A percentile compares a stretch with the other conserved stretches of the same genome.
These are phyloP conservation scores for Ostrea denselamellosa DNA, from an alignment of 1,140 invertebrate species.

Conservation along the genomic window DNA sequence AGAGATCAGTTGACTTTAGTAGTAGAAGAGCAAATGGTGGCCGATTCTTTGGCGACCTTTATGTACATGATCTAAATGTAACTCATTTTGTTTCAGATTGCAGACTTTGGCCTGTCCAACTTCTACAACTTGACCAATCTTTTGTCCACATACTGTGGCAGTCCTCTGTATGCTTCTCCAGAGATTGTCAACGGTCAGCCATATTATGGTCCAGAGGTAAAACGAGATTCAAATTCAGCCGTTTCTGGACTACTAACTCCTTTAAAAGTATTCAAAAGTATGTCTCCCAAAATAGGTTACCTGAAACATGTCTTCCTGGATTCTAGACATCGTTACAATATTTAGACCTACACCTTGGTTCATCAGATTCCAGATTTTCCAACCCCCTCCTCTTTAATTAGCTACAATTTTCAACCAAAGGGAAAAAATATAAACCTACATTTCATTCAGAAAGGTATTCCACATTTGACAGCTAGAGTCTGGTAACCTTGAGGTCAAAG, in stretches of 20 bases:
- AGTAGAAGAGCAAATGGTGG: neutral
- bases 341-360: too few relatives aligned
- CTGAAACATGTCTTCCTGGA: too few relatives aligned
- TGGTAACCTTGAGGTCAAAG: conserved; percentile 12
- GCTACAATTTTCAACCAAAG: too few relatives aligned
- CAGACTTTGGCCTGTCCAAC: conserved; percentile 99
- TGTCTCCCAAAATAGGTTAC: too few relatives aligned
- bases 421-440: neutral
- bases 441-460: neutral
- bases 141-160: conserved; percentile 97
- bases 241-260: neutral
- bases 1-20: too few relatives aligned
- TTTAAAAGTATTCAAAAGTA: too few relatives aligned
- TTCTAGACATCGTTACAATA: too few relatives aligned
- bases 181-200: conserved; percentile 99
- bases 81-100: conserved; percentile 85
- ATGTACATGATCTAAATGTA: neutral
- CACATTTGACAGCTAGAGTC: neutral
- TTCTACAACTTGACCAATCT: conserved; percentile 90
- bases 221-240: neutral
- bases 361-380: too few relatives aligned
- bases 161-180: conserved; percentile 97
- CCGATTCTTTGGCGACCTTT: neutral
- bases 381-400: too few relatives aligned
- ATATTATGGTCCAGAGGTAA: conserved; percentile 96